Conservation (phyloP, 2,888 invertebrate species). For the Pristionchus maxplancki region DNA sequence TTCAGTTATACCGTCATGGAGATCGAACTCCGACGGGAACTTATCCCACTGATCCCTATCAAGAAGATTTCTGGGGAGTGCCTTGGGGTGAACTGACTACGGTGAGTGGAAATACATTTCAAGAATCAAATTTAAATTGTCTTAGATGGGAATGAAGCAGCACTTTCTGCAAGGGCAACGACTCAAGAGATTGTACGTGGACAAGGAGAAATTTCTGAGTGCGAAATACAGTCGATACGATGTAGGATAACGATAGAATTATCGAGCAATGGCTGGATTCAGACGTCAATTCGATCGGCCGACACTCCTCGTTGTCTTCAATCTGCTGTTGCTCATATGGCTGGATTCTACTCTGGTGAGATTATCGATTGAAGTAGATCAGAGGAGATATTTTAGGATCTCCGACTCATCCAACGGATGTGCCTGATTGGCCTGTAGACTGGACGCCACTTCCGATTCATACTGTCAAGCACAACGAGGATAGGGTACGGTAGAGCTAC, state of each 20-base stretch:
- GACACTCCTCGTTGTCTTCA: slow-evolving; percentile 41
- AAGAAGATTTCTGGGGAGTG: slow-evolving; percentile 55
- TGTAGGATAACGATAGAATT: not conserved
- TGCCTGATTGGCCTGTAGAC: not conserved
- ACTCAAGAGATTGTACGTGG: slow-evolving; percentile 42
- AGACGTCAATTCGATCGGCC: slow-evolving; percentile 36
- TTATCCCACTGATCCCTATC: slow-evolving; percentile 60
- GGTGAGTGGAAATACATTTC: slow-evolving; percentile 38
- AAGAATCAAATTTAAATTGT: too few species aligned
- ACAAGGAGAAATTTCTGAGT: not conserved
- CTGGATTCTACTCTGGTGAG: slow-evolving; percentile 42
- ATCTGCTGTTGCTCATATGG: slow-evolving; percentile 37
- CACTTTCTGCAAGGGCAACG: slow-evolving; percentile 44
- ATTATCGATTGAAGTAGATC: not conserved
- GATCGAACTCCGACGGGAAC: slow-evolving; percentile 65
- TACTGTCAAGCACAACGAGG: slow-evolving; percentile 33
- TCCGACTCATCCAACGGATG: slow-evolving; percentile 23
- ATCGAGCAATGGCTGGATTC: not conserved
- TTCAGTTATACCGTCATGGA: slow-evolving; percentile 70
- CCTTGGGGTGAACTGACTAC: slow-evolving; percentile 65
- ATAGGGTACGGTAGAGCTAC: not conserved
- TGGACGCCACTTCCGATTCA: slow-evolving; percentile 48
- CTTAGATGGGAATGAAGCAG: slow-evolving; percentile 50
- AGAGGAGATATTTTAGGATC: not conserved
- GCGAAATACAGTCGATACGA: slow-evolving; percentile 34